phyloP scores from a whole-genome alignment of 2,888 invertebrate species.

The Entomobrya multifasciata region DNA sequence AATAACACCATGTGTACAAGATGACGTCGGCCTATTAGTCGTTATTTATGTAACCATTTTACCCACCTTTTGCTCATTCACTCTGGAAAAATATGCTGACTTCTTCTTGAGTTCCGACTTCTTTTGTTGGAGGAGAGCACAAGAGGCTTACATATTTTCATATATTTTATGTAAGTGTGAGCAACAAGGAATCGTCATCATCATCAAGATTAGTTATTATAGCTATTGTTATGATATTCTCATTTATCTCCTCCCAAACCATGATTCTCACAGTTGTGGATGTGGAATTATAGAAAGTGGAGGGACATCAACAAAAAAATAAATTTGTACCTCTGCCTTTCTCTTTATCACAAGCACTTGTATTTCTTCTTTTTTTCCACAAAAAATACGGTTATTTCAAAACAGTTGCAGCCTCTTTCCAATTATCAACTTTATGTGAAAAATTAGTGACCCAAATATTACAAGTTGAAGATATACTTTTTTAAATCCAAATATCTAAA shows the following conservation, averaged over 20 bases:
- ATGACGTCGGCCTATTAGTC: conserved; percentile 75
- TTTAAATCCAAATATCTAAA: not conserved
- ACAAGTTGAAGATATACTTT: not conserved
- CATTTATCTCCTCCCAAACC: conserved; percentile 67
- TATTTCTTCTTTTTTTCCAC: too few species aligned
- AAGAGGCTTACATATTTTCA: conserved; percentile 41
- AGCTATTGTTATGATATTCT: conserved; percentile 62
- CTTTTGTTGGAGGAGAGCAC: conserved; percentile 47
- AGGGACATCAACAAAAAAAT: not conserved
- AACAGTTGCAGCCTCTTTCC: conserved; percentile 4
- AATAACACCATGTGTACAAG: conserved; percentile 58
- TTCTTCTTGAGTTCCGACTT: not conserved
- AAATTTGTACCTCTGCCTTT: too few species aligned
- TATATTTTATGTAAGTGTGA: conserved; percentile 62
- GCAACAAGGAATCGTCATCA: conserved; percentile 47
- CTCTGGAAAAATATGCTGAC: conserved; percentile 50
- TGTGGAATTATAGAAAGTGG: too few species aligned
- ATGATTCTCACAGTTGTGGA: conserved; percentile 50
- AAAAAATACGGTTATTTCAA: too few species aligned
- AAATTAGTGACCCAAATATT: conserved; percentile 59
- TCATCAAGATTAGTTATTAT: conserved; percentile 68
- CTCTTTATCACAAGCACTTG: too few species aligned
- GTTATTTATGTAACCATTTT: conserved; percentile 78
- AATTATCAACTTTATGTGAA: conserved; percentile 64
- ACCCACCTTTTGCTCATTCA: conserved; percentile 78